phyloP scores from a whole-genome alignment of 1,140 invertebrate genomes.

The Drosophila teissieri region DNA sequence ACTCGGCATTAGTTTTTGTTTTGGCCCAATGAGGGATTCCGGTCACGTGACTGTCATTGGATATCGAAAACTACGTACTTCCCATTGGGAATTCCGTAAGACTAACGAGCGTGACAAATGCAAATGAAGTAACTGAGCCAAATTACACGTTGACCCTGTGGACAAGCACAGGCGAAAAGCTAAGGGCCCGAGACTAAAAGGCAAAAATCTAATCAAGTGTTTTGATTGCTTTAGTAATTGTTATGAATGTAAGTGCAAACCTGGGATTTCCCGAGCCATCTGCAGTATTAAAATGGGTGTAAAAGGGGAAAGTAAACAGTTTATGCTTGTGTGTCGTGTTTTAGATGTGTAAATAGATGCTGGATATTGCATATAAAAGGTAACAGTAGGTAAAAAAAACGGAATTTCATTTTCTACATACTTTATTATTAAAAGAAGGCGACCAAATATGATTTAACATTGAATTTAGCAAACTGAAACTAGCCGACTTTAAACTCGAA shows the following conservation, averaged over 20 bases:
- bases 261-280: not conserved
- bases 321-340: not conserved
- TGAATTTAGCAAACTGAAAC: not conserved
- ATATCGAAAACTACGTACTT: conserved; percentile 57
- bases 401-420: too few species aligned
- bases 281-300: not conserved
- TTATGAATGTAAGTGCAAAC: conserved; percentile 16
- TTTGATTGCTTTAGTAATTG: conserved; percentile 37
- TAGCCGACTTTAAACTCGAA: not conserved
- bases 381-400: too few species aligned
- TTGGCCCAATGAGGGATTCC: conserved; percentile 20
- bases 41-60: conserved; percentile 65
- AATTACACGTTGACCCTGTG: conserved; percentile 46
- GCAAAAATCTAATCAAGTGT: conserved; percentile 35
- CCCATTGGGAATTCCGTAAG: conserved; percentile 64
- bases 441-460: not conserved
- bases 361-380: too few species aligned
- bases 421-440: too few species aligned
- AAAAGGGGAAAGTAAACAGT: not conserved
- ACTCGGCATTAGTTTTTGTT: conserved; percentile 2
- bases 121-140: conserved; percentile 49
- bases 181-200: conserved; percentile 8
- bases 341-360: not conserved
- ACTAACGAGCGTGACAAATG: conserved; percentile 73
- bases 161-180: conserved; percentile 23